These are phyloP conservation scores for Agriopis leucophaearia DNA, from an alignment of 2,888 invertebrate genomes.

Conservation along the genomic window DNA sequence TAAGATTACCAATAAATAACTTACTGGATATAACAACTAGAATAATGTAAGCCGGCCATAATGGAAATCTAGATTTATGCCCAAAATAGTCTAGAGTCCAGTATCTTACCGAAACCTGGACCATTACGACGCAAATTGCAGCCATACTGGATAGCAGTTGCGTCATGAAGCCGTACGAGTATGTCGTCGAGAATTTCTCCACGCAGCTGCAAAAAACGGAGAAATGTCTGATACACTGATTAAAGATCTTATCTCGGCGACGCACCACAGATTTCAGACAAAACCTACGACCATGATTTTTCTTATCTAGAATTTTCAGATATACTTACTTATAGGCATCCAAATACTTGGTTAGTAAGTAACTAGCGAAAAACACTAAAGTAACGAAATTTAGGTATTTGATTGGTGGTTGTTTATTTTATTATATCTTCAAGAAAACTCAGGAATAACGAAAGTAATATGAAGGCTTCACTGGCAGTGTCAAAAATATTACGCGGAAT, in stretches of 20 bases:
- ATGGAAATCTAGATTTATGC: constrained; percentile 43
- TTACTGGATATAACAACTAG: not conserved
- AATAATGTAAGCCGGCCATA: constrained; percentile 7
- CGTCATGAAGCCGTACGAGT: constrained; percentile 82
- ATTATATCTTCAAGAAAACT: too few relatives aligned
- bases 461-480: not conserved
- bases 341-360: not conserved
- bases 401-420: not conserved
- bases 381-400: not conserved
- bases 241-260: constrained; percentile 9
- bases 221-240: constrained; percentile 19
- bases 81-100: constrained; percentile 21
- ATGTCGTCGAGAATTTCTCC: constrained; percentile 74
- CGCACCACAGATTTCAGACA: not conserved
- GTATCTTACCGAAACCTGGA: constrained; percentile 80
- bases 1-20: too few relatives aligned
- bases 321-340: too few relatives aligned
- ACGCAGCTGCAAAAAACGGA: constrained; percentile 68
- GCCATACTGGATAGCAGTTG: constrained; percentile 81
- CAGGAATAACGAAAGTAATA: not conserved
- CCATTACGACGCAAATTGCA: constrained; percentile 83
- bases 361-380: not conserved
- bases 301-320: not conserved
- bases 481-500: constrained; percentile 33
- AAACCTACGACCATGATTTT: not conserved